Evolutionary conservation across 2,113 vertebrate species (phyloP), one percentile per base, ranked within the genome.

Genomic region (Delphinapterus leucas): DNA sequence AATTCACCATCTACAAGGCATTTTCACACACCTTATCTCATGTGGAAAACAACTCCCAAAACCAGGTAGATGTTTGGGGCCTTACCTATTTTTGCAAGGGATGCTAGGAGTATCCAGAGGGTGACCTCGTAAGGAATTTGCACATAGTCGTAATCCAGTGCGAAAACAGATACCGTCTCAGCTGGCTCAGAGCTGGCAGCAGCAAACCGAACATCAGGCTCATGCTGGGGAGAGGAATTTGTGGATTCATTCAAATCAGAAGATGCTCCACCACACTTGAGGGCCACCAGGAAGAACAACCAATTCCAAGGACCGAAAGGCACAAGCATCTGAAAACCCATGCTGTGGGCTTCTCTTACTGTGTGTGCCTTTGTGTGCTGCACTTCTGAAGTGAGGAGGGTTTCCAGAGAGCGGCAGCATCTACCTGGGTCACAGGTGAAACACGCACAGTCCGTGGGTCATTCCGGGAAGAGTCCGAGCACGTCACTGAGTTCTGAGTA

Each of bases 21-120:
- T 53, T 49, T 71, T 33, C 33, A 81, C 21, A 44, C 67, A 74
- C 36, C 36, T n/a, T 49, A 53, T 13, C 53, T 85, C 60, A 41
- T 2, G 0, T 21, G 53, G 49, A 53, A 83, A 31, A 60, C 6
- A 47, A 10, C 44, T 55, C 13, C 14, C 14, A 8, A 33, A 49
- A 11, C 31, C 74, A 67, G 23, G 23, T 20, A 61, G 31, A 36
- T 38, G 12, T 55, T 93, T 83, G 84, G 88, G 18, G 68, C 98
- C 99, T 99, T 98, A 99, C 99, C 99, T 97, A 99, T 99, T 98
- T 99, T 99, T 89, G 99, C 99, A 95, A 99, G 99, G 17, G 99
- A 99, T 23, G 99, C 99, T 65, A 99, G 98, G 47, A 99, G 98
- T 82, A 99, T 99, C 99, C 99, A 99, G 55, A 99, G 98, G 5